Conservation (phyloP, 92 coral and sea anemone genomes). For the Phenganax marumi region DNA sequence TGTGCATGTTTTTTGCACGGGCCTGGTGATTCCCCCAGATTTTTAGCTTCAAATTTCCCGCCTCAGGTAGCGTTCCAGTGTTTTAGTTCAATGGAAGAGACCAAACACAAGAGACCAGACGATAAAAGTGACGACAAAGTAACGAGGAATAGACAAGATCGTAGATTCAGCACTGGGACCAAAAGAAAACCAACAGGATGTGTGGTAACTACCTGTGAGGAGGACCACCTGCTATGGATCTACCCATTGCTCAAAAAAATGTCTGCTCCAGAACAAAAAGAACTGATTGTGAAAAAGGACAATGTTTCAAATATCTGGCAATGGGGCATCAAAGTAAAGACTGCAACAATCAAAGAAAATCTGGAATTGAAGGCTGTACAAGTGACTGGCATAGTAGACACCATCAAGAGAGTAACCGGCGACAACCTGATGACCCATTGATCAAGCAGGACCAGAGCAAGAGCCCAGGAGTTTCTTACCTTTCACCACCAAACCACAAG, state of each 20-base stretch:
- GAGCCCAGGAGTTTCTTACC: no score
- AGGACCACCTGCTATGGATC: conserved; percentile 18
- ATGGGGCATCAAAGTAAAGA: not conserved
- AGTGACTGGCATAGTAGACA: not conserved
- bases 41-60: no score
- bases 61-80: no score
- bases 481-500: no score
- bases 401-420: not conserved
- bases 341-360: not conserved
- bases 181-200: conserved; percentile 19
- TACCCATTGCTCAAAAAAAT: not conserved
- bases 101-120: conserved; percentile 4
- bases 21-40: no score
- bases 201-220: conserved; percentile 31
- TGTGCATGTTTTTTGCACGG: no score
- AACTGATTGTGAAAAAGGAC: not conserved
- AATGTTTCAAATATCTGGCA: not conserved
- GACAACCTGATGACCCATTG: not conserved
- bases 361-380: not conserved
- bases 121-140: not conserved
- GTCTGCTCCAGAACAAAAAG: not conserved
- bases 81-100: conserved; percentile 21
- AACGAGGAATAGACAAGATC: not conserved
- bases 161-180: not conserved
- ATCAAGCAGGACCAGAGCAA: no score